These are phyloP conservation scores for Galerucella calmariensis DNA, from an alignment of 2,888 invertebrate species.

Conservation along the genomic window DNA sequence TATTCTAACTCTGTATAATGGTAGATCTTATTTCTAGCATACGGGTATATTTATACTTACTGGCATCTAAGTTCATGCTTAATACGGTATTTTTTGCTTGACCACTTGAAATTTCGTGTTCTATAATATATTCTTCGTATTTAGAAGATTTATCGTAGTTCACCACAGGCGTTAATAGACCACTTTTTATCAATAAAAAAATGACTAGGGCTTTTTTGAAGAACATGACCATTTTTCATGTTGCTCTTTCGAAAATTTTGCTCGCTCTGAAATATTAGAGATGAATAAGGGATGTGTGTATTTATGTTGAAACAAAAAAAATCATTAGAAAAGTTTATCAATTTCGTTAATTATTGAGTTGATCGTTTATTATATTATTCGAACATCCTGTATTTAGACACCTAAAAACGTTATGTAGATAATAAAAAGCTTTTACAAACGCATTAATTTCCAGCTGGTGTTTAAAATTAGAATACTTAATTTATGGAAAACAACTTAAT, in stretches of 20 bases:
- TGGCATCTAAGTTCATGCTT: conserved; percentile 64
- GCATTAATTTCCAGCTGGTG: conserved; percentile 12
- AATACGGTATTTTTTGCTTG: conserved; percentile 70
- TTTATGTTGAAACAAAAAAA: too few relatives aligned
- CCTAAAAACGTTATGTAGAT: background rate
- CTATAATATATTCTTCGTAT: conserved; percentile 72
- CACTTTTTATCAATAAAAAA: conserved; percentile 40
- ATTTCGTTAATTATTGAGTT: background rate
- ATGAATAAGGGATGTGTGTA: background rate
- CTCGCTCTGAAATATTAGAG: background rate
- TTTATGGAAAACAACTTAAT: conserved; percentile 13
- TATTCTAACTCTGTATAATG: too few relatives aligned
- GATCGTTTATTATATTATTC: background rate
- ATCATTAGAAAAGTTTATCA: background rate
- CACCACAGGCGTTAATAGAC: conserved; percentile 48
- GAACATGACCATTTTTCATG: conserved; percentile 51
- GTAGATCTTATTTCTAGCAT: too few relatives aligned
- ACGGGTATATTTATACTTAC: conserved; percentile 55
- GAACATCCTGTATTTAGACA: background rate
- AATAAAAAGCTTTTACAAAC: background rate
- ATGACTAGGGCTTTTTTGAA: conserved; percentile 38
- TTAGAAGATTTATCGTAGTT: conserved; percentile 53
- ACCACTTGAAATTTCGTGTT: conserved; percentile 72
- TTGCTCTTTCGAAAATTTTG: conserved; percentile 31
- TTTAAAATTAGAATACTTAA: conserved; percentile 10